Base-by-base conservation (phyloP, 2,113 vertebrate genomes). In the Cettia cetti region DNA sequence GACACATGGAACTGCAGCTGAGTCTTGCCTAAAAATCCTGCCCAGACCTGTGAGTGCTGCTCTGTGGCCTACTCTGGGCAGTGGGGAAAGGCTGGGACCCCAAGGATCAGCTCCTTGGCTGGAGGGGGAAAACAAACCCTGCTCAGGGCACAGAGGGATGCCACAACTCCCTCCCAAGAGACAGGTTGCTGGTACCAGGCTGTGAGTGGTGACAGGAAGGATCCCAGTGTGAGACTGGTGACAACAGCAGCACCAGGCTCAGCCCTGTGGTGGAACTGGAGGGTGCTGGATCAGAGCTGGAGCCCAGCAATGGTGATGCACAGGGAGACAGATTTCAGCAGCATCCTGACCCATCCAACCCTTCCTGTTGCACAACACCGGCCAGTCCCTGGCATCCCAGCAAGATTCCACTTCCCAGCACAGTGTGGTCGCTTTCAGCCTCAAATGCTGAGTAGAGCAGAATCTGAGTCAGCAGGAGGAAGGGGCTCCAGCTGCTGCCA, bases 401-500 rank as follows among this genome's bases (percentile, higher is more conserved):
- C 18, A 2, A 49, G 70, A 76, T 68, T 63, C 78, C 69, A 33
- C 78, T 90, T 92, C 92, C 91, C 44, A 10, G 74, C 88, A 89
- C 40, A 26, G 31, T 2, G 65, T 9, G 49, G 95, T 18, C 14
- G 0, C 64, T 61, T 76, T 39, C 90, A 69, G 42, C 92, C 81
- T 60, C 90, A 82, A 56, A n/a, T 2, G 35, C 80, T 4, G n/a
- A 59, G 82, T n/a, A 3, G 54, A 74, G 56, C 90, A 88, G 95
- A 92, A 69, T 50, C 70, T 90, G 94, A 96, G 91, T 95, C 94
- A 94, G 91, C 89, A 89, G 68, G 89, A 89, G 89, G 91, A 96
- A 91, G 86, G 96, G 91, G 94, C 80, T 86, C 45, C 72, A 86
- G 92, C 77, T 86, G 87, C 94, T 89, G 71, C 86, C 91, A 79